Evolutionary conservation across 2,888 invertebrate species (phyloP).

Genomic region (Malthinus flaveolus): DNA sequence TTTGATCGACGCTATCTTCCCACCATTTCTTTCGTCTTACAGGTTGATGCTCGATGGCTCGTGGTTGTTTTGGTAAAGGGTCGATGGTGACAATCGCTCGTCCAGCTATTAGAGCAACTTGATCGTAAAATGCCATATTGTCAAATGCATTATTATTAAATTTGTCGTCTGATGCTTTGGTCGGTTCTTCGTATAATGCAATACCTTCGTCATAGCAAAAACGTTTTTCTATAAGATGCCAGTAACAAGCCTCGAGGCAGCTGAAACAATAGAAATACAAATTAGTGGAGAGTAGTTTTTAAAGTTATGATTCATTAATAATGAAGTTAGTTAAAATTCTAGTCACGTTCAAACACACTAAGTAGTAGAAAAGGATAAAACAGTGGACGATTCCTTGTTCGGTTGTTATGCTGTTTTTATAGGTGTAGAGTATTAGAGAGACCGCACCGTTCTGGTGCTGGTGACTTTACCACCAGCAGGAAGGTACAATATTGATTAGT

Average conservation of each 20-base stretch:
- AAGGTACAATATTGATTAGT: too few relatives aligned
- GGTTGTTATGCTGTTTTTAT: too few relatives aligned
- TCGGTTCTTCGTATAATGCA: slow-evolving; percentile 59
- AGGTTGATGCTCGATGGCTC: slow-evolving; percentile 25
- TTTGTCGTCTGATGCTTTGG: slow-evolving; percentile 37
- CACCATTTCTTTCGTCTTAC: slow-evolving; percentile 40
- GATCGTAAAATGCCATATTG: slow-evolving; percentile 54
- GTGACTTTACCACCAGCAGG: too few relatives aligned
- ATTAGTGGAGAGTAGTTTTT: background rate
- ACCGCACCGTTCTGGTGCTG: too few relatives aligned
- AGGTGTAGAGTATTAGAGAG: too few relatives aligned
- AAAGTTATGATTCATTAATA: too few relatives aligned
- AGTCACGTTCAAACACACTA: too few relatives aligned
- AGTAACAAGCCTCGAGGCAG: slow-evolving; percentile 72
- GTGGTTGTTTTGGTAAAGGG: slow-evolving; percentile 45
- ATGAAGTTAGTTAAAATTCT: too few relatives aligned
- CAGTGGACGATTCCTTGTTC: too few relatives aligned
- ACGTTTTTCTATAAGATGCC: slow-evolving; percentile 73
- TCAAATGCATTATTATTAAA: slow-evolving; percentile 49
- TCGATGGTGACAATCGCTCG: slow-evolving; percentile 53
- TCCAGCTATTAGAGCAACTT: slow-evolving; percentile 52
- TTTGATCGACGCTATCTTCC: slow-evolving; percentile 34
- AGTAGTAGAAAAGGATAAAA: too few relatives aligned
- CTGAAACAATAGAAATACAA: slow-evolving; percentile 53
- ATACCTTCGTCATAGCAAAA: slow-evolving; percentile 76